A percentile compares a stretch with the other conserved stretches of the same genome.
Conservation (phyloP, 2,888 invertebrate species). For the Julus scandinavius region DNA sequence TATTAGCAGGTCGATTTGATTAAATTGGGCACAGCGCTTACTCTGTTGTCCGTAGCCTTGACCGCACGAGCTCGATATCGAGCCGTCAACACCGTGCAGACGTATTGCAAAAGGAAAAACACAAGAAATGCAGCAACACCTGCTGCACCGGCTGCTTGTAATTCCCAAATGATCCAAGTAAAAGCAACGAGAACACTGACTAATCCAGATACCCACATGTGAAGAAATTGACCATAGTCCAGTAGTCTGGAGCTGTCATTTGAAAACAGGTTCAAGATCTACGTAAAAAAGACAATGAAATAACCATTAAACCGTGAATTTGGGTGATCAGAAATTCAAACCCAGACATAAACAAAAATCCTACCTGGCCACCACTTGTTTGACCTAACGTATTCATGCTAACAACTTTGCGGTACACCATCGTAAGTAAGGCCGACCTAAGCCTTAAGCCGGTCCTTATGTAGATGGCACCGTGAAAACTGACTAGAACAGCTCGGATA, state of each 20-base stretch:
- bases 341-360: conserved; percentile 24
- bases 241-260: conserved; percentile 71
- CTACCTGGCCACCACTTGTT: conserved; percentile 69
- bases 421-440: conserved; percentile 65
- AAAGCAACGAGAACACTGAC: conserved; percentile 69
- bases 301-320: neutral
- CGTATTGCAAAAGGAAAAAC: conserved; percentile 66
- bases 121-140: conserved; percentile 69
- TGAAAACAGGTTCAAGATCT: conserved; percentile 72
- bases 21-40: conserved; percentile 56
- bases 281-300: conserved; percentile 51
- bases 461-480: conserved; percentile 69
- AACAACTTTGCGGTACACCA: conserved; percentile 67
- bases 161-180: conserved; percentile 68
- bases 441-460: conserved; percentile 67
- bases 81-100: conserved; percentile 67
- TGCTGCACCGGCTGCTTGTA: conserved; percentile 70
- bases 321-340: neutral
- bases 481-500: conserved; percentile 67
- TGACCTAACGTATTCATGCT: conserved; percentile 66
- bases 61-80: conserved; percentile 64
- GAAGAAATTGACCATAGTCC: conserved; percentile 69
- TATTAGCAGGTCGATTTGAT: neutral
- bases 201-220: conserved; percentile 70
- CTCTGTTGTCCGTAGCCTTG: conserved; percentile 65